These are phyloP conservation scores for Lanius collurio DNA, from an alignment of 2,113 vertebrate species.

Conservation along the genomic window DNA sequence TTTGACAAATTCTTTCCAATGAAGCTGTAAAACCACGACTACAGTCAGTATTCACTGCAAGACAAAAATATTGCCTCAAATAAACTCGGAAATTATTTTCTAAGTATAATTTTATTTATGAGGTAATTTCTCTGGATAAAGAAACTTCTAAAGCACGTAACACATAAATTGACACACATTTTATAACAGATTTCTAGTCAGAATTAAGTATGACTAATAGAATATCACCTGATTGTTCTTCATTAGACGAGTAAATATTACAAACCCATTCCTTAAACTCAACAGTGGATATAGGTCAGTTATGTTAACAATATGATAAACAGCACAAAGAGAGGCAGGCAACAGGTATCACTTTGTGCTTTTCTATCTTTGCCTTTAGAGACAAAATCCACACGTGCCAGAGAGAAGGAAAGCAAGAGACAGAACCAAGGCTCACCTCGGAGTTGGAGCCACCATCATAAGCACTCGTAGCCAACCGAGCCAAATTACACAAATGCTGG, in stretches of 20 bases:
- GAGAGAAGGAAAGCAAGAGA: neutral
- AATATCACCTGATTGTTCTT: neutral
- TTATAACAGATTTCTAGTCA: neutral
- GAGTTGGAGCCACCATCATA: constrained; percentile 95
- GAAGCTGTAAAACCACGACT: neutral
- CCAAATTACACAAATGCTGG: constrained; percentile 96
- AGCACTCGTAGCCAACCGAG: constrained; percentile 92
- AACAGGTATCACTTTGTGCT: neutral
- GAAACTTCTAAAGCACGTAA: neutral
- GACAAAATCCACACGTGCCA: neutral
- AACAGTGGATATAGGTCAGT: neutral
- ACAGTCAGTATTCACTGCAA: neutral
- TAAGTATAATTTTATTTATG: neutral
- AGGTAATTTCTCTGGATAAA: neutral
- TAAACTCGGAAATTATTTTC: neutral
- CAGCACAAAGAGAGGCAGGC: neutral
- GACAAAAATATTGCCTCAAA: neutral
- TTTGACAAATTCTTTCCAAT: neutral
- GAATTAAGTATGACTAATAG: neutral
- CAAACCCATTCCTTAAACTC: neutral
- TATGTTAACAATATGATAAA: neutral
- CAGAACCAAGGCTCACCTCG: constrained; percentile 78
- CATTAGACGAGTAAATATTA: neutral
- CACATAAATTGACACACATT: neutral
- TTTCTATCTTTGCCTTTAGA: neutral